Evolutionary conservation across 2,888 invertebrate species (phyloP).

Genomic region (Willowsia nigromaculata): DNA sequence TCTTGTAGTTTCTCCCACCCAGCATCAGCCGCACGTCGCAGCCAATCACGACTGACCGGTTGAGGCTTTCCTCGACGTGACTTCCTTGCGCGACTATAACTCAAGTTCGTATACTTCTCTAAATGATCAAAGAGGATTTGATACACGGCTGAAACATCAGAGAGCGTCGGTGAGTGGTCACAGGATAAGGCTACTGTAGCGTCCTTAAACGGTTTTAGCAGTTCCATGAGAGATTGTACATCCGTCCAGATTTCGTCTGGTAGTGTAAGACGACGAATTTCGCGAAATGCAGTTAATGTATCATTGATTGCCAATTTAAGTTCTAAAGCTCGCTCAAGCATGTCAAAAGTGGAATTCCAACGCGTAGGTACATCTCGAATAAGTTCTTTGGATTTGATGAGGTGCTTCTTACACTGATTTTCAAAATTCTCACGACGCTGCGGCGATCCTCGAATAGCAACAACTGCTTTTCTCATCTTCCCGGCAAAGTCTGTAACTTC

Average conservation of each 20-base stretch:
- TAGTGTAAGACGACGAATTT: neutral
- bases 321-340: neutral
- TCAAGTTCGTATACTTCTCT: neutral
- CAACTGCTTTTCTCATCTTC: neutral
- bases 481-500: neutral
- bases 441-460: neutral
- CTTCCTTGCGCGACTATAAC: neutral
- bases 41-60: neutral
- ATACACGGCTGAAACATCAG: conserved; percentile 41
- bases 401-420: neutral
- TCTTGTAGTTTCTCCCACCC: conserved; percentile 21
- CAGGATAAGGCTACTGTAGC: conserved; percentile 35
- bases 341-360: conserved; percentile 41
- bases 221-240: neutral
- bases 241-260: conserved; percentile 32
- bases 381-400: neutral
- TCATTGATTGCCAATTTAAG: neutral
- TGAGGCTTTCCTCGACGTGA: neutral
- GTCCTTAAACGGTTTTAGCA: conserved; percentile 37
- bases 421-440: neutral
- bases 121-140: conserved; percentile 45
- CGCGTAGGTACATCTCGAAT: neutral
- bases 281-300: neutral
- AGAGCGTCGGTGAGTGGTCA: conserved; percentile 26
- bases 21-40: neutral